Percentiles rank a stretch among this genome's conserved stretches.
These are phyloP conservation scores for Agrochola lota DNA, from an alignment of 2,888 invertebrate genomes.

Conservation along the genomic window DNA sequence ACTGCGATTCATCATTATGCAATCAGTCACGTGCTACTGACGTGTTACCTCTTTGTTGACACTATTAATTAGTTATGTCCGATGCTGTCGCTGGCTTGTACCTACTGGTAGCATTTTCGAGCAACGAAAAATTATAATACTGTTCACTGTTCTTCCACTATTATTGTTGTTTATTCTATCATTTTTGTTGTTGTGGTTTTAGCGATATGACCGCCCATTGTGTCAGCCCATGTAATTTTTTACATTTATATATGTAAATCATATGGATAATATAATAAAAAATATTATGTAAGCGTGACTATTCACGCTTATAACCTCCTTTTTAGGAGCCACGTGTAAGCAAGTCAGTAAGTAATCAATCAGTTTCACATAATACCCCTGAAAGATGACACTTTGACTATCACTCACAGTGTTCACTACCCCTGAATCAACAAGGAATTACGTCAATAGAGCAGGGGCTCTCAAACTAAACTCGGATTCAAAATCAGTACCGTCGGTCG, in stretches of 20 bases:
- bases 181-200: neutral
- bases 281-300: neutral
- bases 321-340: neutral
- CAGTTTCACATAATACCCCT: neutral
- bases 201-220: neutral
- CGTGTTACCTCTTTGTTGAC: neutral
- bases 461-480: neutral
- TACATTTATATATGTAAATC: neutral
- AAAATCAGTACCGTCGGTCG: constrained; percentile 14
- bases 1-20: constrained; percentile 1
- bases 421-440: constrained; percentile 11
- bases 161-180: no score
- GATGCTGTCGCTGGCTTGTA: no score
- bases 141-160: neutral
- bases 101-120: neutral
- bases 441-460: neutral
- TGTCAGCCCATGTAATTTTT: neutral
- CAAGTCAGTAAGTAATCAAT: neutral
- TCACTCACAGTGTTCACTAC: constrained; percentile 12
- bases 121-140: neutral
- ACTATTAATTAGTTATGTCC: neutral
- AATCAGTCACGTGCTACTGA: constrained; percentile 4
- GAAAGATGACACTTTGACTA: neutral
- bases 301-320: neutral
- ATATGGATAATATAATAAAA: neutral